Base-by-base conservation (phyloP, 2,797 vertebrate genomes). In the Thripadectes ignobilis region DNA sequence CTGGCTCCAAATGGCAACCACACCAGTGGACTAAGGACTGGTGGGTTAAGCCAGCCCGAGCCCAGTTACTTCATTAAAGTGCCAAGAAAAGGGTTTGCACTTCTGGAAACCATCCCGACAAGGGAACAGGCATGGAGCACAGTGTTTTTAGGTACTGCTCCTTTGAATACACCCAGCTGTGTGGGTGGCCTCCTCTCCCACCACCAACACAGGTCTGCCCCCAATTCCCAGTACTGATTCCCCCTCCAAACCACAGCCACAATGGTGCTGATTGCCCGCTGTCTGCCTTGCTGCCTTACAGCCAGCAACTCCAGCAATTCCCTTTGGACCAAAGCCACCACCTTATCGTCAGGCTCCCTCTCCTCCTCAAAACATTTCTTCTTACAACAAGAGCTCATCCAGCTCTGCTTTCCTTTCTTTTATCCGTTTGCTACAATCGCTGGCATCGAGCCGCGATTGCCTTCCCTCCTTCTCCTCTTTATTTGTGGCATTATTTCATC, bases 201-300 rank as follows among this genome's bases (percentile, higher is more conserved):
- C 57, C 80, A 34, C 27, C n/a, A n/a, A 1, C 3, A 4, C 39
- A 45, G 71, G 49, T 75, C 43, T 57, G 32, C 6, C 71, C 69
- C 63, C 58, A 14, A 0, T 4, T 45, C 39, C 46, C 2, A 0
- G 9, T 12, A 24, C 14, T 24, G 9, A 3, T 14, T 48, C 48
- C 21, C 11, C 9, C 46, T n/a, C 54, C 45, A n/a, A 7, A 15
- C 3, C 13, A 1, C 86, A n/a, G 46, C 23, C n/a, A 5, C 18
- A 15, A 6, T 0, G 0, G 14, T 18, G 45, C 36, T 9, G 1
- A 15, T 9, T 13, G 0, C 36, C 34, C 48, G 4, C 63, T 1
- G 19, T 7, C 76, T 58, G 62, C 83, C 30, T 48, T 1, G 5
- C 52, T 48, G 16, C 27, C 2, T 16, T 7, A 14, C 36, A 10